Percentiles rank a stretch among this genome's conserved stretches.
phyloP scores from a whole-genome alignment of 2,888 invertebrate species.

The Quadroppia sp. region DNA sequence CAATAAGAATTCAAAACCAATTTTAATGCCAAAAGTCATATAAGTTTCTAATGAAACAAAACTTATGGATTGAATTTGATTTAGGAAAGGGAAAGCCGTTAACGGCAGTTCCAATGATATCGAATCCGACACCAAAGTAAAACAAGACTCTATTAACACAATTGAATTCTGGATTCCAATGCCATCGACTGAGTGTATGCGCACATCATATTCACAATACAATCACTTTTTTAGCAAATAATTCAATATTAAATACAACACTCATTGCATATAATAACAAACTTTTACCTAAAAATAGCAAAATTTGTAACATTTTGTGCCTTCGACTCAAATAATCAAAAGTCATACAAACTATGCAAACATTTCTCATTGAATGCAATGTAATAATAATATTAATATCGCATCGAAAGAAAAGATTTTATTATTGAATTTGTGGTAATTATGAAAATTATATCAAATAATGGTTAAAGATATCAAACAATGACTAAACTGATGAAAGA shows the following conservation, averaged over 20 bases:
- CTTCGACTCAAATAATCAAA: background rate
- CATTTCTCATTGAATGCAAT: background rate
- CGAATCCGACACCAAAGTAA: background rate
- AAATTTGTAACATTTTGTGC: background rate
- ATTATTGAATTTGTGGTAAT: no score
- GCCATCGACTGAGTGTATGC: slow-evolving; percentile 17
- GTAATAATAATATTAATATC: no score
- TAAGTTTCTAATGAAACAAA: background rate
- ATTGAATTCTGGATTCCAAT: background rate
- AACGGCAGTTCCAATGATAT: background rate
- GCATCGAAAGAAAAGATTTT: no score
- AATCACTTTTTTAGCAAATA: background rate
- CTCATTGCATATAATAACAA: background rate
- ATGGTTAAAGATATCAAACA: background rate
- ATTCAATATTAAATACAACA: background rate
- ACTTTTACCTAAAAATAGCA: background rate
- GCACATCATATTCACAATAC: slow-evolving; percentile 20
- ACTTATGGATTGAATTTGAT: background rate
- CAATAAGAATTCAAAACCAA: no score
- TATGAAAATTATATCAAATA: no score
- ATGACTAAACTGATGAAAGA: slow-evolving; percentile 24
- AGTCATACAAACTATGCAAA: background rate
- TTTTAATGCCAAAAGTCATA: slow-evolving; percentile 13
- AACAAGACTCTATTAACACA: background rate
- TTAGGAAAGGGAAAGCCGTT: background rate